Evolutionary conservation across 2,888 invertebrate species (phyloP).

Genomic region (Hirtodrosophila alboralis): DNA sequence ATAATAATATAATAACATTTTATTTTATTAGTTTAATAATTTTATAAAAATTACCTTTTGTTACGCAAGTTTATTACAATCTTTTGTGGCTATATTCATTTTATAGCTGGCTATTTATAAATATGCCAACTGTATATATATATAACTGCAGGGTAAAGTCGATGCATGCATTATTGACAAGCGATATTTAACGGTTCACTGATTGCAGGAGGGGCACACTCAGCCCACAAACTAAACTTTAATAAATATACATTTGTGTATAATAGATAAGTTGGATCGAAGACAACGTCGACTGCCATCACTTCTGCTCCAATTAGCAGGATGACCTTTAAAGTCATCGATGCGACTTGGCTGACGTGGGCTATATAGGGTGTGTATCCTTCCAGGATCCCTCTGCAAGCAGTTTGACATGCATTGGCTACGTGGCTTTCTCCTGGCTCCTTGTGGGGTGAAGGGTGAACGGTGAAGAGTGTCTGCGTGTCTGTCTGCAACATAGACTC

Average conservation of each 20-base stretch:
- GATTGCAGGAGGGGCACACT: conserved; percentile 32
- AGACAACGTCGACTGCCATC: conserved; percentile 54
- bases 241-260: conserved; percentile 20
- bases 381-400: conserved; percentile 6
- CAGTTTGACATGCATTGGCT: conserved; percentile 28
- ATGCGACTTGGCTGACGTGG: conserved; percentile 31
- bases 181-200: conserved; percentile 63
- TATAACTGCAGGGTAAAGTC: too few species aligned
- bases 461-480: conserved; percentile 20
- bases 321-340: conserved; percentile 65
- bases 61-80: too few species aligned
- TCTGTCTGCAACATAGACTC: conserved; percentile 30
- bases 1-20: too few species aligned
- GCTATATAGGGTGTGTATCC: too few species aligned
- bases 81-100: too few species aligned
- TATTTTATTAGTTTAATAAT: too few species aligned
- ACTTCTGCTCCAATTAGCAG: conserved; percentile 75
- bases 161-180: conserved; percentile 62
- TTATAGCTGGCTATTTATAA: too few species aligned
- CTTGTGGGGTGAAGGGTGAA: too few species aligned
- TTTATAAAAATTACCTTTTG: too few species aligned
- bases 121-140: too few species aligned
- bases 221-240: conserved; percentile 21
- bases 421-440: conserved; percentile 12
- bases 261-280: conserved; percentile 30